Conservation (phyloP, 2,888 invertebrate species). For the Nemurella pictetii region DNA sequence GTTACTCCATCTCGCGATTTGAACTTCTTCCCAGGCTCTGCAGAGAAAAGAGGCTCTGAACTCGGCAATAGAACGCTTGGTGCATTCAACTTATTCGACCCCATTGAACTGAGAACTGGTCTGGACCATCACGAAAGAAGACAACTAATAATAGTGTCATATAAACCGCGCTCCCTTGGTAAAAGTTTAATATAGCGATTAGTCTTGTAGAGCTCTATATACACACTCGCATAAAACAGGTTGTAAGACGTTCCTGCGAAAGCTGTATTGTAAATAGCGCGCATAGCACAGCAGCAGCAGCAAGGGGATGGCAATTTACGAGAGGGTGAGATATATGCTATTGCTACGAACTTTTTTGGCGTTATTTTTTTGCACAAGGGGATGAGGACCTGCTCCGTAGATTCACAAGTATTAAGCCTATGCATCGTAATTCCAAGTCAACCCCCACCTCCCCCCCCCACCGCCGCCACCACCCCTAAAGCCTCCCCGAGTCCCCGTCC, state of each 20-base stretch:
- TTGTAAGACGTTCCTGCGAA: not conserved
- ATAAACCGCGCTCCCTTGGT: slow-evolving; percentile 6
- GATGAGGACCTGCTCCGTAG: slow-evolving; percentile 24
- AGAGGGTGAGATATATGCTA: slow-evolving; percentile 11
- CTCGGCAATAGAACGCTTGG: not conserved
- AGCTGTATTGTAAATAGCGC: not conserved
- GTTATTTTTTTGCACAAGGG: slow-evolving; percentile 17
- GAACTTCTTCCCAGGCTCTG: slow-evolving; percentile 5
- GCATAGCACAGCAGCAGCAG: not conserved
- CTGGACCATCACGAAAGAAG: not conserved
- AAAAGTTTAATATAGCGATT: slow-evolving; percentile 13
- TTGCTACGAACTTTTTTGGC: slow-evolving; percentile 1
- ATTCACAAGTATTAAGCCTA: slow-evolving; percentile 26
- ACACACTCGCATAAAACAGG: not conserved
- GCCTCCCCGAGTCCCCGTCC: slow-evolving; percentile 15
- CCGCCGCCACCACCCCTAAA: slow-evolving; percentile 17
- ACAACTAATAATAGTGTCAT: slow-evolving; percentile 6
- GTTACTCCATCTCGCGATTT: slow-evolving; percentile 5
- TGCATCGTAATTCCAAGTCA: slow-evolving; percentile 34
- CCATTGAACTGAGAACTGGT: not conserved
- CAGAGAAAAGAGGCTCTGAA: not conserved
- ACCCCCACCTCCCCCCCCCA: slow-evolving; percentile 29
- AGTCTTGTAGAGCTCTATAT: not conserved
- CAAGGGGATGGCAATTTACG: not conserved
- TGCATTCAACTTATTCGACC: not conserved